Base-by-base conservation (phyloP, 2,113 vertebrate genomes). In the Epinephelus lanceolatus region DNA sequence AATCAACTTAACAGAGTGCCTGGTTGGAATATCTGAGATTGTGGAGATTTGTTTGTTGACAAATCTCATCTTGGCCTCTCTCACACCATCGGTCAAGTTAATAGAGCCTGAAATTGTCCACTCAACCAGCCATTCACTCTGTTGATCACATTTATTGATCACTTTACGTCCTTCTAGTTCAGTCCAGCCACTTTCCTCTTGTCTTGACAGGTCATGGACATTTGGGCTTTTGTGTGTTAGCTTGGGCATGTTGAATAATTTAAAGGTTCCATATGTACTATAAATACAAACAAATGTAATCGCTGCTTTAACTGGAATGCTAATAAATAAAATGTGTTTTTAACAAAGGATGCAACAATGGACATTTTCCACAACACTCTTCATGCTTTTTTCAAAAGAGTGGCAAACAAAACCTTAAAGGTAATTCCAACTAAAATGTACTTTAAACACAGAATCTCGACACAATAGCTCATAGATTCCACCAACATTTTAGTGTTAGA, bases 81-180 rank as follows among this genome's bases (percentile, higher is more conserved):
- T 81, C 30, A 68, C 76, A 68, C 65, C 45, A 87, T 91, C 83
- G 78, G 4, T 71, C 68, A 80, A 81, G 78, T 86, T 90, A 85
- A 92, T 92, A 71, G 83, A 81, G 81, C 85, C 12, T 84, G 85
- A 91, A 90, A 91, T 88, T 25, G 78, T 73, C 63, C 47, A 80
- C 59, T 89, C 80, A 83, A 77, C 70, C 76, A 81, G 55, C 63
- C 47, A 69, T 80, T 84, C 55, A 80, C 45, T 75, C 63, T 68
- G 60, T 23, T 80, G 80, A 91, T 92, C 78, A 78, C 82, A 81
- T 70, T 53, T 91, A 91, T 91, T 86, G 87, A 93, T 90, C 67
- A 66, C 51, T 74, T 81, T 61, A 71, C 76, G 76, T 77, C 55
- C 47, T 27, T 65, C 2, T 40, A 51, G 42, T 69, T 80, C 57